Evolutionary conservation across 92 coral and sea anemone species (phyloP).

Genomic region (Chrysogorgia sp.): DNA sequence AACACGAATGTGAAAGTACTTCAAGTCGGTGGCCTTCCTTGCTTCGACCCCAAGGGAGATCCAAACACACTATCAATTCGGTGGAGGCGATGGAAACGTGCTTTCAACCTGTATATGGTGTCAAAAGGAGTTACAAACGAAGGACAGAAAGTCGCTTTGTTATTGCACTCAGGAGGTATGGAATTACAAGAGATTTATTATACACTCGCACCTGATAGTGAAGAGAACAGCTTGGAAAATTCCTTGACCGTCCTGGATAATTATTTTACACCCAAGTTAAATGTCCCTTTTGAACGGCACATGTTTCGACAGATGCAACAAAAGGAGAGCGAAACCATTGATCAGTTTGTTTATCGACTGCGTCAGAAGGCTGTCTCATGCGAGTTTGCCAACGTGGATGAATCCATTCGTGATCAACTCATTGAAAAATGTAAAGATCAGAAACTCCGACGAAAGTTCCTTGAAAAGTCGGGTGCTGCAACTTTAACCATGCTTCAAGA

Average conservation of each 20-base stretch:
- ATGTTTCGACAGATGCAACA: slow-evolving; percentile 62
- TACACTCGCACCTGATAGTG: slow-evolving; percentile 51
- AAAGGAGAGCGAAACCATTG: slow-evolving; percentile 40
- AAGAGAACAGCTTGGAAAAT: slow-evolving; percentile 43
- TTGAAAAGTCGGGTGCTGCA: slow-evolving; percentile 40
- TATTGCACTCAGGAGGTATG: slow-evolving; percentile 53
- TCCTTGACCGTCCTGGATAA: slow-evolving; percentile 52
- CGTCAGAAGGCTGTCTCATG: slow-evolving; percentile 56
- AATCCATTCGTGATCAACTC: slow-evolving; percentile 53
- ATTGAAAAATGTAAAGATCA: slow-evolving; percentile 53
- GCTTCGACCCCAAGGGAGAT: slow-evolving; percentile 65
- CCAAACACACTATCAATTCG: slow-evolving; percentile 54
- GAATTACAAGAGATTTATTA: slow-evolving; percentile 56
- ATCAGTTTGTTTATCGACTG: slow-evolving; percentile 60
- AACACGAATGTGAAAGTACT: no score
- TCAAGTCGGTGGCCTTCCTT: no score
- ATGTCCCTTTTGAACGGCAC: slow-evolving; percentile 60
- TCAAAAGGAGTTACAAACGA: slow-evolving; percentile 64
- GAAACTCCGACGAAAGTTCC: slow-evolving; percentile 35
- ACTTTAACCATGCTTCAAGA: slow-evolving; percentile 30
- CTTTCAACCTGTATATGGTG: slow-evolving; percentile 63
- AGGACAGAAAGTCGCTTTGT: slow-evolving; percentile 57
- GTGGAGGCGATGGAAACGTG: slow-evolving; percentile 58
- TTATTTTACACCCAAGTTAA: slow-evolving; percentile 58
- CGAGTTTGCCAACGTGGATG: slow-evolving; percentile 19